Conservation (phyloP, 2,888 invertebrate genomes). For the Hesperia comma region DNA sequence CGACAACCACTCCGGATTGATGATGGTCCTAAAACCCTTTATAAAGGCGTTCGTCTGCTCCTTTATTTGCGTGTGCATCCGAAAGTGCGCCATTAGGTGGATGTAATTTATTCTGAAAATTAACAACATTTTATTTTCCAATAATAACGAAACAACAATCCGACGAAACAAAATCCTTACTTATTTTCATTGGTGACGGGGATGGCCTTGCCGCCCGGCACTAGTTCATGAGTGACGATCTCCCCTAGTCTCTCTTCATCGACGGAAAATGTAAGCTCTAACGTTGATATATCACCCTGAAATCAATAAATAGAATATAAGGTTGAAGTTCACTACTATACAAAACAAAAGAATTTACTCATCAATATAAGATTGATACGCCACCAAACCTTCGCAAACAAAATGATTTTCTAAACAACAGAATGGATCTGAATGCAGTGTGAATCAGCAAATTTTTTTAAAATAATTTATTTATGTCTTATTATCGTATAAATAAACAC, state of each 20-base stretch:
- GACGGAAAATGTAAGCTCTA: slow-evolving; percentile 98
- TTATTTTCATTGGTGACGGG: slow-evolving; percentile 98
- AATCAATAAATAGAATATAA: neutral
- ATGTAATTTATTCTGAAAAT: slow-evolving; percentile 96
- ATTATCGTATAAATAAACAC: no score
- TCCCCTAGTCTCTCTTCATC: slow-evolving; percentile 98
- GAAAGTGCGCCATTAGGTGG: slow-evolving; percentile 98
- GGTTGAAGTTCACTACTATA: no score
- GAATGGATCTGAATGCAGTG: no score
- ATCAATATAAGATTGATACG: no score
- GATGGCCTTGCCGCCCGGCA: slow-evolving; percentile 96
- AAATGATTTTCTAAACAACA: no score
- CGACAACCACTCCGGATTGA: slow-evolving; percentile 97
- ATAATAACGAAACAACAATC: neutral
- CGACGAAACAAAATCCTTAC: slow-evolving; percentile 69
- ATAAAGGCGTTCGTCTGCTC: slow-evolving; percentile 99
- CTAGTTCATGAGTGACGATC: slow-evolving; percentile 96
- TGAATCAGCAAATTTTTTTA: no score
- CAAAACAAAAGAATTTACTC: no score
- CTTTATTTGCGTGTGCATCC: slow-evolving; percentile 98
- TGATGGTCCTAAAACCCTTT: slow-evolving; percentile 96
- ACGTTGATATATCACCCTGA: slow-evolving; percentile 93
- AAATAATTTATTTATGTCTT: no score
- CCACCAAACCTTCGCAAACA: no score
- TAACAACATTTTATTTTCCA: slow-evolving; percentile 2